phyloP scores from a whole-genome alignment of 2,888 invertebrate species.

The Sycophila texana region DNA sequence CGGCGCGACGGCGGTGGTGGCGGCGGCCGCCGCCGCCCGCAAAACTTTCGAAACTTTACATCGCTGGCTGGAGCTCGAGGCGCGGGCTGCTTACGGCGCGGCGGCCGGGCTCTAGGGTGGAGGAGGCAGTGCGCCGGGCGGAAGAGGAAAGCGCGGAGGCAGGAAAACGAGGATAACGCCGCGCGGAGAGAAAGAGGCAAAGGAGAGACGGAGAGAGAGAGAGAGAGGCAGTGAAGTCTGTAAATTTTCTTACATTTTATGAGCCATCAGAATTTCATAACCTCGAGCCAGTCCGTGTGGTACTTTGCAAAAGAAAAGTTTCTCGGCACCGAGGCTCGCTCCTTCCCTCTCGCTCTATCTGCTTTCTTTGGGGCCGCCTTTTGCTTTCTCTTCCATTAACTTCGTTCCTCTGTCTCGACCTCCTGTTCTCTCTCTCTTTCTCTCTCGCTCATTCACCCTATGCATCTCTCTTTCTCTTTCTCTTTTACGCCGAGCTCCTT shows the following conservation, averaged over 20 bases:
- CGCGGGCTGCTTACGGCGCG: constrained; percentile 44
- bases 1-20: constrained; percentile 41
- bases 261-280: constrained; percentile 77
- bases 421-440: constrained; percentile 33
- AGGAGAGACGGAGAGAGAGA: constrained; percentile 49
- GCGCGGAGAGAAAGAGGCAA: constrained; percentile 44
- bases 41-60: constrained; percentile 71
- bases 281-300: constrained; percentile 76
- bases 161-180: constrained; percentile 60
- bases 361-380: constrained; percentile 49
- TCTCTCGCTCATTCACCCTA: constrained; percentile 13
- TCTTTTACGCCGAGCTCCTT: neutral
- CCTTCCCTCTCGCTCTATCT: constrained; percentile 52
- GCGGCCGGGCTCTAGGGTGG: constrained; percentile 57
- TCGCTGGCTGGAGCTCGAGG: constrained; percentile 55
- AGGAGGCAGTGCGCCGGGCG: constrained; percentile 51
- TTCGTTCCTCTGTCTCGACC: constrained; percentile 53
- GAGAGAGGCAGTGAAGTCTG: constrained; percentile 69
- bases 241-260: constrained; percentile 77
- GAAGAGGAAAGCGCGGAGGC: constrained; percentile 57
- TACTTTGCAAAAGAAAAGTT: constrained; percentile 75
- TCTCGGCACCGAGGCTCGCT: constrained; percentile 64
- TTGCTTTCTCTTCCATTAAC: constrained; percentile 57
- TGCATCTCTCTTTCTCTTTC: neutral
- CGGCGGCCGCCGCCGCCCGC: constrained; percentile 17